Percentiles rank a stretch among this genome's conserved stretches.
phyloP scores from a whole-genome alignment of 1,140 invertebrate species.

The Penaeus indicus region DNA sequence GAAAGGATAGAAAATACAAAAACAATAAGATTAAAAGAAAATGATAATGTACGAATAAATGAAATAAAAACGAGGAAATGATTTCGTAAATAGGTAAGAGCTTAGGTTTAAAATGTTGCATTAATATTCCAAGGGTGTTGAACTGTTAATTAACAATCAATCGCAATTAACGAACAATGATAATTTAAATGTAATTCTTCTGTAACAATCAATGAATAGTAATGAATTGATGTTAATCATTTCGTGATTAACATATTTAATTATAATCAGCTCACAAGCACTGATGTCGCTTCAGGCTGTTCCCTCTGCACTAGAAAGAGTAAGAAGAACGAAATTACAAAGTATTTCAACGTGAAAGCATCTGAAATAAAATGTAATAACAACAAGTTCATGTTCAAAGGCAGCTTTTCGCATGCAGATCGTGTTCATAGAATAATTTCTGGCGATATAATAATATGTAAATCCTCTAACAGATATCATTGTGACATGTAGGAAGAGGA shows the following conservation, averaged over 20 bases:
- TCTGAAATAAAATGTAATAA: neutral
- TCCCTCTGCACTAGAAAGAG: neutral
- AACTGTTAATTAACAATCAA: too few species aligned
- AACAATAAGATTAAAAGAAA: neutral
- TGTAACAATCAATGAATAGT: too few species aligned
- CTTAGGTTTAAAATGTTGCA: too few species aligned
- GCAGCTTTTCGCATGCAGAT: neutral
- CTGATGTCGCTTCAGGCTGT: too few species aligned
- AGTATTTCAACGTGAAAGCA: neutral
- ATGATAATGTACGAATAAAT: neutral
- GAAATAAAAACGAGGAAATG: neutral
- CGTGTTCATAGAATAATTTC: too few species aligned
- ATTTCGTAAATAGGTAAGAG: neutral
- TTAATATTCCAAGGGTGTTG: too few species aligned
- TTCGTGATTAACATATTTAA: too few species aligned
- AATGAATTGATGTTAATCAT: too few species aligned
- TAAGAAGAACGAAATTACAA: neutral
- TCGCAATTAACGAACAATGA: too few species aligned
- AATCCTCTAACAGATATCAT: neutral
- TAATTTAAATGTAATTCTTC: too few species aligned
- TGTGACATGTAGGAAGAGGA: neutral
- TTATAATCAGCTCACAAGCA: too few species aligned
- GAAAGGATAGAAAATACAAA: neutral
- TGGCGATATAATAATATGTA: neutral
- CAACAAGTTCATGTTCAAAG: neutral